A percentile compares a stretch with the other conserved stretches of the same genome.
These are phyloP conservation scores for Hemibagrus wyckioides DNA, from an alignment of 2,113 vertebrate species.

Conservation along the genomic window DNA sequence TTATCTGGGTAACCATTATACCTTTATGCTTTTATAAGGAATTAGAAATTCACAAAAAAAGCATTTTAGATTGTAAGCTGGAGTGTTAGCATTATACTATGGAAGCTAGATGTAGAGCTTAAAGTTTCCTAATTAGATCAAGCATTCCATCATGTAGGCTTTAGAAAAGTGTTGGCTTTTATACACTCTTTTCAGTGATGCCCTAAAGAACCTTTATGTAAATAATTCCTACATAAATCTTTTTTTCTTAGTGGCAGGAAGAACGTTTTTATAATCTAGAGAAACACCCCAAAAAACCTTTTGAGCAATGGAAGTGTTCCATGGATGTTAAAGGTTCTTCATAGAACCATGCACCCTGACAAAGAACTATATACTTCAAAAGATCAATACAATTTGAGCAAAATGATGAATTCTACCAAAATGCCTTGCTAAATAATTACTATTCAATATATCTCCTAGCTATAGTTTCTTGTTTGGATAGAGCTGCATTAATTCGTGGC, in stretches of 20 bases:
- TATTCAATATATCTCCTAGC: no score
- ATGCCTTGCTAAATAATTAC: not conserved
- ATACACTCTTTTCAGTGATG: no score
- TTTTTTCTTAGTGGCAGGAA: no score
- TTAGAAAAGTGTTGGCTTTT: not conserved
- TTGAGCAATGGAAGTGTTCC: no score
- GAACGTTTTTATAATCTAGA: no score
- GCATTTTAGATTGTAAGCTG: not conserved
- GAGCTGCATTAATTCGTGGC: not conserved
- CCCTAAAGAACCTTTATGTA: no score
- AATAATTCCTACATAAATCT: no score
- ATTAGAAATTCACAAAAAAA: not conserved
- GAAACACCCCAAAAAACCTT: no score
- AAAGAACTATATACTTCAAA: no score
- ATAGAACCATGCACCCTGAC: no score
- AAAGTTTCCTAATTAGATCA: not conserved
- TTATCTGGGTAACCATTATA: no score
- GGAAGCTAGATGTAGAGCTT: not conserved
- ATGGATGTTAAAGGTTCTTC: no score
- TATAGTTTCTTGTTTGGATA: not conserved
- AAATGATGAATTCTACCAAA: not conserved
- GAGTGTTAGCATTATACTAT: not conserved
- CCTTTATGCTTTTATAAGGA: not conserved
- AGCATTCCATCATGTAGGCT: not conserved
- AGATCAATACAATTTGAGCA: not conserved